Percentiles rank a stretch among this genome's conserved stretches.
These are phyloP conservation scores for Ricordea florida DNA, from an alignment of 92 coral and sea anemone genomes.

Conservation along the genomic window DNA sequence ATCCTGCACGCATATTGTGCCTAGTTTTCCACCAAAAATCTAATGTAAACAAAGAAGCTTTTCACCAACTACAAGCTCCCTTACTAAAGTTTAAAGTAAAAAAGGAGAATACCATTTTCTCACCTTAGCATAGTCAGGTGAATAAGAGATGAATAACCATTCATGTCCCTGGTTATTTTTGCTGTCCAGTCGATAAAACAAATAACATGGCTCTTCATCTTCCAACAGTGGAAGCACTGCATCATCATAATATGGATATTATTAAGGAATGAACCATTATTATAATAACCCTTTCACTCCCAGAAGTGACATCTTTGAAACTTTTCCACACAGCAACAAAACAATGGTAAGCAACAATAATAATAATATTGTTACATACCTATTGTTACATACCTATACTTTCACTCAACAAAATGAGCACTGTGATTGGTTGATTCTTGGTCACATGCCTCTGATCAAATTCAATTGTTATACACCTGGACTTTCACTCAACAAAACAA, in stretches of 20 bases:
- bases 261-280: slow-evolving; percentile 62
- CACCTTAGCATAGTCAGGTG: slow-evolving; percentile 94
- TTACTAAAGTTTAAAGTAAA: background rate
- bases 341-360: background rate
- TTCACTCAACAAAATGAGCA: no score
- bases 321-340: background rate
- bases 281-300: no score
- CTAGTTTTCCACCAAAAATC: no score
- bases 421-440: no score
- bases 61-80: background rate
- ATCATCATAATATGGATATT: slow-evolving; percentile 68
- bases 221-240: slow-evolving; percentile 70
- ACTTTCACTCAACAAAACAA: no score
- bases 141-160: slow-evolving; percentile 89
- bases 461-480: no score
- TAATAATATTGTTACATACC: background rate
- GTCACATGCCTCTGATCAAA: no score
- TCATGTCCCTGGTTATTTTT: slow-evolving; percentile 91
- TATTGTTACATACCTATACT: no score
- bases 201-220: slow-evolving; percentile 79
- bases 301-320: no score
- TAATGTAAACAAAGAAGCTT: background rate
- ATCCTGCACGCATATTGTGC: no score
- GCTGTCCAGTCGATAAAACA: slow-evolving; percentile 88
- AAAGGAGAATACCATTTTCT: background rate